A percentile compares a stretch with the other conserved stretches of the same genome.
These are phyloP conservation scores for Eurytoma californica DNA, from an alignment of 2,888 invertebrate genomes.

Conservation along the genomic window DNA sequence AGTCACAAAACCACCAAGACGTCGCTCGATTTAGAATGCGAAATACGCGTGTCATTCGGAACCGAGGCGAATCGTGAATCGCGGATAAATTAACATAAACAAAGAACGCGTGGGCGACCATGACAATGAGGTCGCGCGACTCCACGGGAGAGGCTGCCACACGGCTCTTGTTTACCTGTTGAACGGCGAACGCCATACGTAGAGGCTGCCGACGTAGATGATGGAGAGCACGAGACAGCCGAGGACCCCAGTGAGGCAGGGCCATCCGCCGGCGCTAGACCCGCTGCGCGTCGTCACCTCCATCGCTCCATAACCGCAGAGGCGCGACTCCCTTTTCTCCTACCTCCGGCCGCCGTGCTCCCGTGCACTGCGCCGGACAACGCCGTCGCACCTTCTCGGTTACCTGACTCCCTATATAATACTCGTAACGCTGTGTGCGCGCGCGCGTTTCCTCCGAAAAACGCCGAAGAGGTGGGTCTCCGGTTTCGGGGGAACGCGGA, in stretches of 20 bases:
- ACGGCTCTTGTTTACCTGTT: constrained; percentile 80
- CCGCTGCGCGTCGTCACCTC: constrained; percentile 27
- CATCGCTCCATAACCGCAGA: constrained; percentile 27
- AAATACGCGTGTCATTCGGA: too few species aligned
- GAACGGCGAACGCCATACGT: constrained; percentile 88
- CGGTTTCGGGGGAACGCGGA: constrained; percentile 9
- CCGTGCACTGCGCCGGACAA: not conserved
- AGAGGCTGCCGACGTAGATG: constrained; percentile 90
- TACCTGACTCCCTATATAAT: too few species aligned
- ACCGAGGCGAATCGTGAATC: too few species aligned
- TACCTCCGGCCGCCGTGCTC: not conserved
- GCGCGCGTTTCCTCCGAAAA: constrained; percentile 1
- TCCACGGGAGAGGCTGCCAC: too few species aligned
- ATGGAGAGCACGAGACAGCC: constrained; percentile 87
- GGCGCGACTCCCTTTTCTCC: not conserved
- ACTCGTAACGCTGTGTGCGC: not conserved
- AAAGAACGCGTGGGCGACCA: not conserved
- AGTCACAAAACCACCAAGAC: too few species aligned
- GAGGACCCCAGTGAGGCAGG: constrained; percentile 80
- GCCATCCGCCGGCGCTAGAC: constrained; percentile 17
- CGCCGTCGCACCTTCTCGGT: not conserved
- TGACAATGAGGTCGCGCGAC: too few species aligned
- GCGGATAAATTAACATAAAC: not conserved
- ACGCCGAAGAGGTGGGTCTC: not conserved
- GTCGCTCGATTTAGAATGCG: too few species aligned